Evolutionary conservation across 2,113 vertebrate genomes (phyloP).

Genomic region (Callospermophilus lateralis): DNA sequence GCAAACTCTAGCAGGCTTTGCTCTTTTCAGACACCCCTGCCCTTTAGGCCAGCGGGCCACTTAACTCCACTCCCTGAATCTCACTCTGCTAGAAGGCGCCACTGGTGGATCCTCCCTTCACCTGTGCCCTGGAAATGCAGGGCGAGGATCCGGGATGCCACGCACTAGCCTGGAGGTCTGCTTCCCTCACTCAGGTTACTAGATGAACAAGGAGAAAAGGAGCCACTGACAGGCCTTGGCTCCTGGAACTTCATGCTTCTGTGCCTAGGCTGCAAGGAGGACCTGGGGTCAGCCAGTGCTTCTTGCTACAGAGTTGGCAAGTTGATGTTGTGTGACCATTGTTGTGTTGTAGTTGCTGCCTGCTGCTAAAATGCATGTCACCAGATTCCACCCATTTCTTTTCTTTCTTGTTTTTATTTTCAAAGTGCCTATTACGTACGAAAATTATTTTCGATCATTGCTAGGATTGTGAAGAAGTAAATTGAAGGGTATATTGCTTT

Average conservation of each 20-base stretch:
- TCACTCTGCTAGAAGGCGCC: too few species aligned
- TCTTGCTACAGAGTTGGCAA: too few species aligned
- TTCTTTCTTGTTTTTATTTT: not conserved
- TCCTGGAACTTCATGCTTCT: not conserved
- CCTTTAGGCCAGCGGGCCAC: too few species aligned
- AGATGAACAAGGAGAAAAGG: fast-evolving
- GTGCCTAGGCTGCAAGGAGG: fast-evolving
- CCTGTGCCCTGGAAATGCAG: too few species aligned
- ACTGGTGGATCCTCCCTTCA: too few species aligned
- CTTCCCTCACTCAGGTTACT: not conserved
- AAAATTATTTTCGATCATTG: not conserved
- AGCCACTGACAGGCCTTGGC: fast-evolving
- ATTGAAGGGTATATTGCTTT: not conserved
- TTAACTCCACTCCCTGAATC: too few species aligned
- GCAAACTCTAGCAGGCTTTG: too few species aligned
- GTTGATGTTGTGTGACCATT: not conserved
- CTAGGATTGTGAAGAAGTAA: not conserved
- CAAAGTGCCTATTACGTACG: not conserved
- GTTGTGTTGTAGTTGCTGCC: not conserved
- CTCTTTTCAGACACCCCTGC: not conserved
- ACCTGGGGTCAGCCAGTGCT: fast-evolving
- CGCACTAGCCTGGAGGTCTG: too few species aligned
- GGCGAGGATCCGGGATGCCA: too few species aligned
- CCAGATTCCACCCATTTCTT: not conserved
- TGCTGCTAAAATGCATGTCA: not conserved